These are phyloP conservation scores for Conistra vaccinii DNA, from an alignment of 2,888 invertebrate genomes.

Conservation along the genomic window DNA sequence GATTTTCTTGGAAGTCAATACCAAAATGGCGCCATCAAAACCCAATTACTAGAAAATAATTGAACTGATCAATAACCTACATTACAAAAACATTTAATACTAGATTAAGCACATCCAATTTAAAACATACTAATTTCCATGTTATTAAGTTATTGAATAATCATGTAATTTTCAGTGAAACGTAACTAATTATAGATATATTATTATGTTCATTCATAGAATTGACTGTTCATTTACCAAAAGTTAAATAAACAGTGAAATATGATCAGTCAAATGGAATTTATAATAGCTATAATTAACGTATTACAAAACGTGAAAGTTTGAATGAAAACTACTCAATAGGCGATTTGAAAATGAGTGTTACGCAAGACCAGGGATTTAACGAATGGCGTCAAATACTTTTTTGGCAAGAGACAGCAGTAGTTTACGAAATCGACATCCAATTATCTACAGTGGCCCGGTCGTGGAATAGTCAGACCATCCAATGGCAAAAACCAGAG, in stretches of 20 bases:
- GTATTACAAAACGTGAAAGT: not conserved
- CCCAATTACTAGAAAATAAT: not conserved
- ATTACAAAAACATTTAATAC: not conserved
- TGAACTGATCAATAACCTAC: not conserved
- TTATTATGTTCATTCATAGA: not conserved
- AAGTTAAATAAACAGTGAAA: not conserved
- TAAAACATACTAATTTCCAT: constrained; percentile 11
- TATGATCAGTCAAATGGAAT: not conserved
- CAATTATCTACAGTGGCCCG: constrained; percentile 32
- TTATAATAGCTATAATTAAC: not conserved
- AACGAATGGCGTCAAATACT: constrained; percentile 36
- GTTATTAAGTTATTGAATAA: constrained; percentile 11
- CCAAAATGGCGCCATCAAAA: not conserved
- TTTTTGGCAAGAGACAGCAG: constrained; percentile 39
- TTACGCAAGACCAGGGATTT: constrained; percentile 8
- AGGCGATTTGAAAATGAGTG: not conserved
- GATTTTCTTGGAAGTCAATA: not conserved
- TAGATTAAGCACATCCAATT: not conserved
- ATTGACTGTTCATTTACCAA: not conserved
- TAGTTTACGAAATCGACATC: constrained; percentile 47
- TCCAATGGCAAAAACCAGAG: constrained; percentile 16
- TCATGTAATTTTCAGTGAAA: not conserved
- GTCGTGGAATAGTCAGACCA: constrained; percentile 27
- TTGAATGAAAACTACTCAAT: not conserved
- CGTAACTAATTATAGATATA: not conserved